These are phyloP conservation scores for Glomeris maerens DNA, from an alignment of 1,140 invertebrate species.

Conservation along the genomic window DNA sequence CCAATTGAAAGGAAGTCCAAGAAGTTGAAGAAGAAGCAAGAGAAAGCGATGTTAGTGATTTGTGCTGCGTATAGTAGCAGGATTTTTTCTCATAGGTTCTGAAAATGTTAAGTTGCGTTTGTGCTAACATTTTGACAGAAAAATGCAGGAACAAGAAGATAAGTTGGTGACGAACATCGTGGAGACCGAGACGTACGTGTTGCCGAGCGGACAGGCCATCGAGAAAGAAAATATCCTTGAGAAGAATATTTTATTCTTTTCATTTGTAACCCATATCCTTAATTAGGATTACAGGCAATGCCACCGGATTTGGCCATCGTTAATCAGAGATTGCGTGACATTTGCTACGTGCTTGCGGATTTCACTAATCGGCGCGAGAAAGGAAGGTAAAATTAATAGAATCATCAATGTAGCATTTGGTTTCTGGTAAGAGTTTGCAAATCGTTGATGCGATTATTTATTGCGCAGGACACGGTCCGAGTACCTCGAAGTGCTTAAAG, in stretches of 20 bases:
- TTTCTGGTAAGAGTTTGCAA: background rate
- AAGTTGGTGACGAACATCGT: conserved; percentile 44
- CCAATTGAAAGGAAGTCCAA: conserved; percentile 76
- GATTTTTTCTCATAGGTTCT: conserved; percentile 10
- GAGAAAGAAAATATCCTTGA: conserved; percentile 36
- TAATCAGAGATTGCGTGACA: conserved; percentile 79
- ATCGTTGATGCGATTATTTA: conserved; percentile 10
- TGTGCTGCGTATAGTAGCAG: background rate
- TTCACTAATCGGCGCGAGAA: conserved; percentile 66
- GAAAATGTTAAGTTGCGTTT: conserved; percentile 10
- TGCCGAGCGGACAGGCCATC: conserved; percentile 56
- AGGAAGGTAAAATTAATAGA: too few relatives aligned
- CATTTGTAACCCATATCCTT: conserved; percentile 2
- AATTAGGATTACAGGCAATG: background rate
- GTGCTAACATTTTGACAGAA: conserved; percentile 2
- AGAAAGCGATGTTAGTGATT: conserved; percentile 40
- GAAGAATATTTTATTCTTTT: conserved; percentile 9
- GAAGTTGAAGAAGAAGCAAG: conserved; percentile 58
- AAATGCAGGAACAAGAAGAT: conserved; percentile 6
- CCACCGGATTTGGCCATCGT: conserved; percentile 59
- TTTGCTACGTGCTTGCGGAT: conserved; percentile 71
- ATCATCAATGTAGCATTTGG: background rate
- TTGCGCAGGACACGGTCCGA: conserved; percentile 53
- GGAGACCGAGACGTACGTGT: conserved; percentile 55
- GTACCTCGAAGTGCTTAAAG: conserved; percentile 60